Conservation (phyloP, 2,113 vertebrate species). For the Daphoenositta chrysoptera region DNA sequence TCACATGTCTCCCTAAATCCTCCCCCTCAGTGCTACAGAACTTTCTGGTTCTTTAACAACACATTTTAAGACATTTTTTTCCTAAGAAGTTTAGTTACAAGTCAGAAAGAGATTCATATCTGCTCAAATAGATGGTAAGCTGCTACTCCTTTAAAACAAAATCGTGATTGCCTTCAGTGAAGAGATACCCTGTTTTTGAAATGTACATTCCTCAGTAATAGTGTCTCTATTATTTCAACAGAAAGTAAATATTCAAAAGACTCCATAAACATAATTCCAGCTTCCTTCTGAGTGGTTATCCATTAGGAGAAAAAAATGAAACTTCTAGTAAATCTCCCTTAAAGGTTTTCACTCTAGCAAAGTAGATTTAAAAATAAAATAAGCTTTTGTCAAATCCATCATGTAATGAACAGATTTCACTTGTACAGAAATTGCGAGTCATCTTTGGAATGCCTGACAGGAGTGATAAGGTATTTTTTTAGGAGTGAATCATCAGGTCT, state of each 20-base stretch:
- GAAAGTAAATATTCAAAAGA: constrained; percentile 51
- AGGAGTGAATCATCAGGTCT: neutral
- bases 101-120: neutral
- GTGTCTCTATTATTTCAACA: constrained; percentile 15
- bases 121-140: neutral
- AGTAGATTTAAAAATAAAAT: constrained; percentile 44
- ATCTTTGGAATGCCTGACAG: neutral
- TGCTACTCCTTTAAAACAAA: neutral
- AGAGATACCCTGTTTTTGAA: neutral
- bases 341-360: constrained; percentile 34
- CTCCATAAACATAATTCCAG: constrained; percentile 48
- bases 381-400: constrained; percentile 7
- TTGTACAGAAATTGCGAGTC: neutral
- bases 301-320: neutral
- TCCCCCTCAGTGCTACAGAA: neutral
- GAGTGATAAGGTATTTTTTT: neutral
- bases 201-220: constrained; percentile 4
- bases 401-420: neutral
- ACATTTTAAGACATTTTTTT: neutral
- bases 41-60: neutral
- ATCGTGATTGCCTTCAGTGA: neutral
- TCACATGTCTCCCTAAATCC: neutral
- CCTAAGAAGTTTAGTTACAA: neutral
- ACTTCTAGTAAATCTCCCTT: constrained; percentile 34
- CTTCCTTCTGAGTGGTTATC: constrained; percentile 32